These are phyloP conservation scores for Cataglyphis albicans DNA, from an alignment of 2,888 invertebrate species.

Conservation along the genomic window DNA sequence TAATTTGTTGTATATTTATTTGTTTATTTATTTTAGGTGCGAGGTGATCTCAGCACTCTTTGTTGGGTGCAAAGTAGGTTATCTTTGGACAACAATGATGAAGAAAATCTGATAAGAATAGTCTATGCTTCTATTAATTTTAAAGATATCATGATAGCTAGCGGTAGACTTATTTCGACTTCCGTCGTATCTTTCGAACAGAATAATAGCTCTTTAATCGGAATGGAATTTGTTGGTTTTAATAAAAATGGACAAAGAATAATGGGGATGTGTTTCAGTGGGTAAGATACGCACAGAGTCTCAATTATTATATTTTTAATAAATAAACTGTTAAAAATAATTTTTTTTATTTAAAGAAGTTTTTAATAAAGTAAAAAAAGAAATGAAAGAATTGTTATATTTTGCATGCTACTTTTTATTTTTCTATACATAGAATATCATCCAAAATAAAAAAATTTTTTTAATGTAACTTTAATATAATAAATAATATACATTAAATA, in stretches of 20 bases:
- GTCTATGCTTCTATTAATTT: not conserved
- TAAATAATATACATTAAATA: not conserved
- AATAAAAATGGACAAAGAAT: not conserved
- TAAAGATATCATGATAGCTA: constrained; percentile 12
- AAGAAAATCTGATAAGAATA: not conserved
- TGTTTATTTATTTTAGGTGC: not conserved
- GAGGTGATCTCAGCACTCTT: constrained; percentile 7
- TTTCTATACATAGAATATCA: not conserved
- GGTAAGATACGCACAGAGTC: not conserved
- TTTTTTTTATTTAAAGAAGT: not conserved
- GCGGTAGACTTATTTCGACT: not conserved
- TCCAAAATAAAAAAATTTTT: too few species aligned
- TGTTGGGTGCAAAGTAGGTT: not conserved
- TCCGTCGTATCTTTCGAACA: not conserved
- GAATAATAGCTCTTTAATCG: not conserved
- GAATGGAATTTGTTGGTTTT: constrained; percentile 20
- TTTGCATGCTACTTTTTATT: not conserved
- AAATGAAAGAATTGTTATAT: not conserved
- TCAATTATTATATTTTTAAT: not conserved
- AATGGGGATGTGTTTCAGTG: not conserved
- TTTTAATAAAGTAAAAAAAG: not conserved
- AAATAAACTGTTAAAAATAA: not conserved
- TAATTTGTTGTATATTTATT: not conserved
- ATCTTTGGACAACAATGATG: too few species aligned
- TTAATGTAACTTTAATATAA: not conserved